Evolutionary conservation across 2,888 invertebrate genomes (phyloP).

Genomic region (Drosophila lacicola): DNA sequence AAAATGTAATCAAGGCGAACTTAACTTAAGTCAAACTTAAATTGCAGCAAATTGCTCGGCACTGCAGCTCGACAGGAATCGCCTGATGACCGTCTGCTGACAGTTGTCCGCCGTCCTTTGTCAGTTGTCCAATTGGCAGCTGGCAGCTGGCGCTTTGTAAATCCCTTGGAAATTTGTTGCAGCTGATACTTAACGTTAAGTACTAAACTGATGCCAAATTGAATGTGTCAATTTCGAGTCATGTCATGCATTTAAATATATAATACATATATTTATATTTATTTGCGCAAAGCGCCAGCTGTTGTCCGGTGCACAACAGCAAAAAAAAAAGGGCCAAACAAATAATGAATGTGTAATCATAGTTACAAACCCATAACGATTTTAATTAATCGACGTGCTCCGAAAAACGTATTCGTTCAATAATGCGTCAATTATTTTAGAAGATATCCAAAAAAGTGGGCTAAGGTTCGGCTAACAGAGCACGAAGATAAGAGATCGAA

Average conservation of each 20-base stretch:
- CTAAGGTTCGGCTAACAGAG: no score
- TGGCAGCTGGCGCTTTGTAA: slow-evolving; percentile 39
- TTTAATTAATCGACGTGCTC: slow-evolving; percentile 38
- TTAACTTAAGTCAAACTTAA: slow-evolving; percentile 61
- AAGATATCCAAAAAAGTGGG: no score
- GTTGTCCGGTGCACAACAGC: slow-evolving; percentile 26
- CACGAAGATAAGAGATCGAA: no score
- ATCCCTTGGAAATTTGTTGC: slow-evolving; percentile 55
- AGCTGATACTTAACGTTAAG: slow-evolving; percentile 48
- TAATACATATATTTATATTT: slow-evolving; percentile 50
- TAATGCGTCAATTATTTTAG: background rate
- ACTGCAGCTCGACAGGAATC: slow-evolving; percentile 5
- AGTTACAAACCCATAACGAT: slow-evolving; percentile 34
- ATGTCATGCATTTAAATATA: slow-evolving; percentile 68
- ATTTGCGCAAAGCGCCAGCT: slow-evolving; percentile 58
- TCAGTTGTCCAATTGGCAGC: background rate
- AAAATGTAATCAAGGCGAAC: slow-evolving; percentile 70
- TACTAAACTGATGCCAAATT: slow-evolving; percentile 64
- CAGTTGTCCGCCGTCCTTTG: slow-evolving; percentile 1
- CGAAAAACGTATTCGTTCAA: background rate
- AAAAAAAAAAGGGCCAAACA: slow-evolving; percentile 34
- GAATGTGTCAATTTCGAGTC: slow-evolving; percentile 73
- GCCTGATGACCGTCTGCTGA: slow-evolving; percentile 17
- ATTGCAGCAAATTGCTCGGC: slow-evolving; percentile 54
- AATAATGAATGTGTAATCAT: slow-evolving; percentile 46